Conservation (phyloP, 2,797 vertebrate species). For the Miichthys miiuy region DNA sequence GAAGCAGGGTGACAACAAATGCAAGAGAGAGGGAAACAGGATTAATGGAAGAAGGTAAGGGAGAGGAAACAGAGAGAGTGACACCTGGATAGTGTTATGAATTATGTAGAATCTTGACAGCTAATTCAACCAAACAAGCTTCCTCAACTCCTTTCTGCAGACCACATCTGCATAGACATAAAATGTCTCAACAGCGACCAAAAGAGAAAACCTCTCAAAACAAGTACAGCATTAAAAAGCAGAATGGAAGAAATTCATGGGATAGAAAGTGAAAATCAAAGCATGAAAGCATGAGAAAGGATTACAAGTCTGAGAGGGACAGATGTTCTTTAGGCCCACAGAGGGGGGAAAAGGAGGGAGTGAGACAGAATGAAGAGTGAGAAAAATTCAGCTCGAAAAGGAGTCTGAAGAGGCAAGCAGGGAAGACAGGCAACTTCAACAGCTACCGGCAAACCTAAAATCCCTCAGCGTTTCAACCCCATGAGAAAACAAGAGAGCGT, state of each 20-base stretch:
- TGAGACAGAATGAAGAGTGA: conserved; percentile 30
- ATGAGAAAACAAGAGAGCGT: conserved; percentile 42
- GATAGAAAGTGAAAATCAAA: not conserved
- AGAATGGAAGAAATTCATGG: not conserved
- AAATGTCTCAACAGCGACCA: conserved; percentile 30
- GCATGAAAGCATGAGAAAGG: conserved; percentile 38
- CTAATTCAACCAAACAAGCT: conserved; percentile 50
- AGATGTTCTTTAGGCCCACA: conserved; percentile 47
- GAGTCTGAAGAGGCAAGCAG: conserved; percentile 10
- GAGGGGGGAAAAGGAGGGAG: conserved; percentile 13
- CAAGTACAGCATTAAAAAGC: not conserved
- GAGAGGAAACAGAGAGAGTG: conserved; percentile 38
- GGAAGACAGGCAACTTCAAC: conserved; percentile 46
- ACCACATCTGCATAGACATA: conserved; percentile 49
- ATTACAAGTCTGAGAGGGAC: conserved; percentile 50
- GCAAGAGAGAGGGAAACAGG: conserved; percentile 20
- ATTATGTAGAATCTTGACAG: conserved; percentile 65
- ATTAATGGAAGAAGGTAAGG: conserved; percentile 48
- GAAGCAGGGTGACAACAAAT: conserved; percentile 42
- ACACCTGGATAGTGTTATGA: conserved; percentile 66
- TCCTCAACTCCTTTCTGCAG: conserved; percentile 15
- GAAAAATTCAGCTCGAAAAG: conserved; percentile 31
- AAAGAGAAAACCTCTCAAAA: conserved; percentile 19
- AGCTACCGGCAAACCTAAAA: conserved; percentile 42
- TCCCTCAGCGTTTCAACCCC: conserved; percentile 40